Evolutionary conservation across 2,797 vertebrate species (phyloP).

Genomic region (Pseudochromis fuscus): DNA sequence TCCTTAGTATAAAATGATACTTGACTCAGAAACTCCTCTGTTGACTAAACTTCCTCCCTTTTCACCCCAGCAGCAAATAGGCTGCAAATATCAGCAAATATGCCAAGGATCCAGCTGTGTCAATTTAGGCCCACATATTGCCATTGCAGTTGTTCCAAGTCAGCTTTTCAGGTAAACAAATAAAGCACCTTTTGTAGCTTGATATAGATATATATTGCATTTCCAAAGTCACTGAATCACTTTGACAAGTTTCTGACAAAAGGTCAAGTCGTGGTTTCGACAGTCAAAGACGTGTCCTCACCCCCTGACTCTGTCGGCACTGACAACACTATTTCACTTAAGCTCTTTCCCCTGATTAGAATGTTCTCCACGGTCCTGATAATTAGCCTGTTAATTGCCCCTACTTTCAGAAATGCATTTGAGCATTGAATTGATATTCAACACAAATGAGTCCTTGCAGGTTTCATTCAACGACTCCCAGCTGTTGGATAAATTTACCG

Average conservation of each 20-base stretch:
- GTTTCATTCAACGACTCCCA: constrained; percentile 71
- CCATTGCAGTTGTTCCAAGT: neutral
- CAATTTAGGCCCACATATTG: no score
- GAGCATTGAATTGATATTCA: constrained; percentile 81
- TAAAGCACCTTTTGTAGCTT: neutral
- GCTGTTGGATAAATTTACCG: constrained; percentile 69
- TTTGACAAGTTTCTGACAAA: constrained; percentile 57
- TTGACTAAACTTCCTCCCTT: neutral
- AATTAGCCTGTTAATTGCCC: constrained; percentile 84
- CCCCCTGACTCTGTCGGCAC: constrained; percentile 33
- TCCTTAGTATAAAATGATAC: neutral
- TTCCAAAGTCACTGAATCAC: constrained; percentile 31
- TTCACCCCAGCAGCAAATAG: neutral
- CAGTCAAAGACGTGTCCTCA: constrained; percentile 50
- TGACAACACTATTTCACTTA: constrained; percentile 72
- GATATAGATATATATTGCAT: no score
- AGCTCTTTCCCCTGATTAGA: constrained; percentile 76
- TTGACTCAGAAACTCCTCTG: no score
- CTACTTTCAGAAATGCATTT: constrained; percentile 78
- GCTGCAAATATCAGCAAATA: neutral
- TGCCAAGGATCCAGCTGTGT: no score
- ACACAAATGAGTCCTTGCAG: constrained; percentile 80
- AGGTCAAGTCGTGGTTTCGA: constrained; percentile 56
- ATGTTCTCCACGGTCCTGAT: constrained; percentile 77
- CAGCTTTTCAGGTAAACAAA: neutral